phyloP scores from a whole-genome alignment of 2,888 invertebrate genomes.

The Seladonia tumulorum region DNA sequence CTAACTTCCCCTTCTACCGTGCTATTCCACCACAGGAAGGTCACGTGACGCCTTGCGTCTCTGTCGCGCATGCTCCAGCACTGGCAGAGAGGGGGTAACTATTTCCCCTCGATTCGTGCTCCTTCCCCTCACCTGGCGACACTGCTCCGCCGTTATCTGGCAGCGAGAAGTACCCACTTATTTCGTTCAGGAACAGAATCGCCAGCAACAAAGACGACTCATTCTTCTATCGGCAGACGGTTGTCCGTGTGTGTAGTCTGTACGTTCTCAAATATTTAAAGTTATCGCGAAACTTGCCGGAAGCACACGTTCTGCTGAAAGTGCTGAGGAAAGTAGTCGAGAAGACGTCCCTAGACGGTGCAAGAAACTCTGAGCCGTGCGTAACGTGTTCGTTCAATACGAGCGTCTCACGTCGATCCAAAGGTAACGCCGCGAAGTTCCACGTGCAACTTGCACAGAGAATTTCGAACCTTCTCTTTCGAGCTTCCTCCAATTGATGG shows the following conservation, averaged over 20 bases:
- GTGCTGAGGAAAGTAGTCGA: conserved; percentile 9
- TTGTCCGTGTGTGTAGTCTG: conserved; percentile 22
- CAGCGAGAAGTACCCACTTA: not conserved
- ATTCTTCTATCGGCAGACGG: conserved; percentile 27
- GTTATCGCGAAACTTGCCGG: conserved; percentile 43
- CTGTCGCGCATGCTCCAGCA: too few species aligned
- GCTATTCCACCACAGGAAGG: too few species aligned
- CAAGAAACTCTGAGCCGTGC: conserved; percentile 9
- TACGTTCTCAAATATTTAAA: conserved; percentile 60
- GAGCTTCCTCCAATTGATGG: conserved; percentile 51
- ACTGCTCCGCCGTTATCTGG: not conserved
- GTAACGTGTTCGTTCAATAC: conserved; percentile 21
- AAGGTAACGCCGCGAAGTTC: conserved; percentile 14
- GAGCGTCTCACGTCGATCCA: conserved; percentile 13
- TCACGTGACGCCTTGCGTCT: too few species aligned
- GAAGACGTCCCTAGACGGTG: conserved; percentile 7
- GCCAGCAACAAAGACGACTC: conserved; percentile 16
- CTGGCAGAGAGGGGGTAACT: too few species aligned
- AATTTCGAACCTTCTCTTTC: conserved; percentile 46
- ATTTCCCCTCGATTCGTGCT: too few species aligned
- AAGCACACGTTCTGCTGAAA: conserved; percentile 24
- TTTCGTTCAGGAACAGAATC: not conserved
- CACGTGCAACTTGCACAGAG: conserved; percentile 22
- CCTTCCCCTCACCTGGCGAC: too few species aligned
- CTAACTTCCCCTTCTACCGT: too few species aligned